These are phyloP conservation scores for Zaprionus lineosus DNA, from an alignment of 2,888 invertebrate genomes.

Conservation along the genomic window DNA sequence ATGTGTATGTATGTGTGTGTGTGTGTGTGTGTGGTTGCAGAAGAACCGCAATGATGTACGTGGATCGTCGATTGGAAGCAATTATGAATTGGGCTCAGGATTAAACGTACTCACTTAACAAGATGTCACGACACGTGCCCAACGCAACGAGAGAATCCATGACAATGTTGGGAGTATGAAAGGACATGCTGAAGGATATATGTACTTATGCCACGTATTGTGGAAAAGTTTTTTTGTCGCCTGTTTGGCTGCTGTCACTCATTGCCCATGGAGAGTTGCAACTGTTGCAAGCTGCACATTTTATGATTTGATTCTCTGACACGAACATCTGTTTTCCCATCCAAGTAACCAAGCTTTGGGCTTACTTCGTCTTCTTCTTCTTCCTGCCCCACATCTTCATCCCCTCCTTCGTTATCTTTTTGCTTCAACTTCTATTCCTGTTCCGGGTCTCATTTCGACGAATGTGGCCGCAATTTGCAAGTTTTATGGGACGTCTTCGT, in stretches of 20 bases:
- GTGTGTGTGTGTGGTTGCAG: too few species aligned
- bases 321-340: slow-evolving; percentile 22
- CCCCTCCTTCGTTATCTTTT: neutral
- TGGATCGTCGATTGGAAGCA: too few species aligned
- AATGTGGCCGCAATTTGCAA: slow-evolving; percentile 57
- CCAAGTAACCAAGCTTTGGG: too few species aligned
- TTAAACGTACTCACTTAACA: too few species aligned
- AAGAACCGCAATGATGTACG: too few species aligned
- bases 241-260: slow-evolving; percentile 35
- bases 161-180: slow-evolving; percentile 41
- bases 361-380: too few species aligned
- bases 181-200: too few species aligned
- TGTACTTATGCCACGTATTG: slow-evolving; percentile 13
- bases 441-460: slow-evolving; percentile 48
- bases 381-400: neutral
- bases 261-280: slow-evolving; percentile 26
- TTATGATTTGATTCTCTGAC: slow-evolving; percentile 50
- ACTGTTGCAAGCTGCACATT: slow-evolving; percentile 54
- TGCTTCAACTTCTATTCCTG: neutral
- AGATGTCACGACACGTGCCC: slow-evolving; percentile 2
- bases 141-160: too few species aligned
- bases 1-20: too few species aligned
- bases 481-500: slow-evolving; percentile 48
- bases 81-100: too few species aligned
- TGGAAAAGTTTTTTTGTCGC: slow-evolving; percentile 21